phyloP scores from a whole-genome alignment of 2,797 vertebrate species.

The Miichthys miiuy region DNA sequence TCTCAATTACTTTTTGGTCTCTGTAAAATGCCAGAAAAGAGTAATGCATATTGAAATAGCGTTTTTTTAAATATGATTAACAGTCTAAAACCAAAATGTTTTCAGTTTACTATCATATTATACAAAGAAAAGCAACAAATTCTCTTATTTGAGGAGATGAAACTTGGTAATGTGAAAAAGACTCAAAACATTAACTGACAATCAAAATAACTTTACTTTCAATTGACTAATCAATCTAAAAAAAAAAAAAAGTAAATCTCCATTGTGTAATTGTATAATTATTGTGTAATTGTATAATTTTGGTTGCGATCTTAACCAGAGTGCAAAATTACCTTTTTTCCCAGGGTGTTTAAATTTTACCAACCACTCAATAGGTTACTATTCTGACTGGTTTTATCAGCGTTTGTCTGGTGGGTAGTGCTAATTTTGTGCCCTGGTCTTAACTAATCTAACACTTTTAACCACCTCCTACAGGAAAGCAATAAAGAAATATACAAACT shows the following conservation, averaged over 20 bases:
- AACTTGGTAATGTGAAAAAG: not conserved
- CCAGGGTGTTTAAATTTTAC: no score
- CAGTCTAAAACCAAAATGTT: not conserved
- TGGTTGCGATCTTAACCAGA: no score
- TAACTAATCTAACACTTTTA: no score
- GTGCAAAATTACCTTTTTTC: no score
- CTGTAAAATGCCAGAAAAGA: not conserved
- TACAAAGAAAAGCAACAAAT: not conserved
- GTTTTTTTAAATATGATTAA: not conserved
- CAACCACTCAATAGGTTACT: no score
- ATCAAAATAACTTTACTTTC: not conserved
- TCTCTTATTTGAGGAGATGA: not conserved
- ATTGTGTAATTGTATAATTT: no score
- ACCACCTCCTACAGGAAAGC: not conserved
- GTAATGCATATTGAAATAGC: not conserved
- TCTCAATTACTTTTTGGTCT: not conserved
- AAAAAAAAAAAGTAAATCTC: not conserved
- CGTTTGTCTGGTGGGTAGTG: no score
- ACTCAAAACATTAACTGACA: not conserved
- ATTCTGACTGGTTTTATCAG: no score
- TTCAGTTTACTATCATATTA: not conserved
- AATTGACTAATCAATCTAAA: not conserved
- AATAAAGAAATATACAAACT: not conserved
- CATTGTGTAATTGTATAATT: no score
- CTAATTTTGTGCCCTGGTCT: no score